Conservation (phyloP, 2,797 vertebrate genomes). For the Harpagifer antarcticus region DNA sequence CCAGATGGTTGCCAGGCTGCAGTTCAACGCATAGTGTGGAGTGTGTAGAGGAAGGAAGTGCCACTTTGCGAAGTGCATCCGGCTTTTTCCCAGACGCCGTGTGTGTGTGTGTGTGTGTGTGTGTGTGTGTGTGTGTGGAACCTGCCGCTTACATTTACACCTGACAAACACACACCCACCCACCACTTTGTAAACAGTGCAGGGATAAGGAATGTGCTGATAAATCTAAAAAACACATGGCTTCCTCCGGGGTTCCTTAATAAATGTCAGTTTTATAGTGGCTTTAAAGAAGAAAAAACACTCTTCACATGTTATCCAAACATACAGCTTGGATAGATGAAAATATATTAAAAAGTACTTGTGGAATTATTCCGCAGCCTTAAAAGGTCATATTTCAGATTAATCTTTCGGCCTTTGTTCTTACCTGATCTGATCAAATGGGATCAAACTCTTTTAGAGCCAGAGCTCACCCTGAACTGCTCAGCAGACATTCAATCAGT, state of each 20-base stretch:
- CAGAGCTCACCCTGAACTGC: slow-evolving; percentile 53
- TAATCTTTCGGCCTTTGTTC: slow-evolving; percentile 61
- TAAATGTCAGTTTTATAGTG: slow-evolving; percentile 47
- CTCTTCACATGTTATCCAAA: slow-evolving; percentile 40
- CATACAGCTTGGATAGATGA: slow-evolving; percentile 44
- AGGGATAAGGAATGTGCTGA: slow-evolving; percentile 35
- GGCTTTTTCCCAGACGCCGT: slow-evolving; percentile 68
- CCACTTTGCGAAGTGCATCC: slow-evolving; percentile 79
- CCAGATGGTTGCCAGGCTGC: slow-evolving; percentile 83
- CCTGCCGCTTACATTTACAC: slow-evolving; percentile 61
- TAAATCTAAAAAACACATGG: slow-evolving; percentile 12
- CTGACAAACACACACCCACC: slow-evolving; percentile 62
- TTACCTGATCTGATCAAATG: slow-evolving; percentile 62
- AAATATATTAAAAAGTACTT: slow-evolving; percentile 60
- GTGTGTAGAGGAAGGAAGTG: slow-evolving; percentile 85
- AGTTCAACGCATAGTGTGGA: slow-evolving; percentile 77
- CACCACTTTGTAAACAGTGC: slow-evolving; percentile 44
- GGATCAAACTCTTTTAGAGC: slow-evolving; percentile 55
- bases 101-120: slow-evolving; percentile 50
- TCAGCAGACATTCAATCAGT: slow-evolving; percentile 68
- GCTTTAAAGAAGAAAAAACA: slow-evolving; percentile 5
- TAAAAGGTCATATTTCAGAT: slow-evolving; percentile 54
- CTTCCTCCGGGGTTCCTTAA: slow-evolving; percentile 22
- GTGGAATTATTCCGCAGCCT: slow-evolving; percentile 45
- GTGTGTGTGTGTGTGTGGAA: slow-evolving; percentile 33